These are phyloP conservation scores for Gymnogyps californianus DNA, from an alignment of 2,113 vertebrate species.

Conservation along the genomic window DNA sequence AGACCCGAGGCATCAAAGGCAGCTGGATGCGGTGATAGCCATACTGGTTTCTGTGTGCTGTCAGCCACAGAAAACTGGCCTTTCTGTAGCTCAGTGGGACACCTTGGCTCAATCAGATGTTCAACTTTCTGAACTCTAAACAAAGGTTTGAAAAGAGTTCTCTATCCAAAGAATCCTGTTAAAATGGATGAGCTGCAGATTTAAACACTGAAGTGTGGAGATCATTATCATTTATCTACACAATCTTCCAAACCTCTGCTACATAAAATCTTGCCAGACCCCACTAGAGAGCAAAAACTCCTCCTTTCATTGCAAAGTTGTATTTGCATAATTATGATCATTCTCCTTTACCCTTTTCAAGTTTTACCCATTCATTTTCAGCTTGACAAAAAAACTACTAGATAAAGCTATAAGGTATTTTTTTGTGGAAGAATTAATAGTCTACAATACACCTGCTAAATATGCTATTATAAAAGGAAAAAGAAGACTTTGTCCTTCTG, in stretches of 20 bases:
- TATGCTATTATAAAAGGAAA: neutral
- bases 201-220: neutral
- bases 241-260: neutral
- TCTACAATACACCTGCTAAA: neutral
- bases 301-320: neutral
- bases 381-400: neutral
- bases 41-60: neutral
- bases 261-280: neutral
- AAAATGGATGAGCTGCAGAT: neutral
- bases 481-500: neutral
- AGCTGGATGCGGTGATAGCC: neutral
- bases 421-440: conserved; percentile 4
- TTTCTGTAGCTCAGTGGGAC: neutral
- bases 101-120: neutral
- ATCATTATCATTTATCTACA: neutral
- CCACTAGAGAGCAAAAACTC: neutral
- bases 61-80: neutral
- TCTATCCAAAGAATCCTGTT: neutral
- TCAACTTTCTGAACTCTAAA: neutral
- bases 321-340: conserved; percentile 17
- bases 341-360: neutral
- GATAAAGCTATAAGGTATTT: neutral
- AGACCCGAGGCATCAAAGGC: neutral
- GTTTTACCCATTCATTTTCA: neutral
- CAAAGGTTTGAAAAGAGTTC: neutral